These are phyloP conservation scores for Sialia sialis DNA, from an alignment of 2,113 vertebrate genomes.

Conservation along the genomic window DNA sequence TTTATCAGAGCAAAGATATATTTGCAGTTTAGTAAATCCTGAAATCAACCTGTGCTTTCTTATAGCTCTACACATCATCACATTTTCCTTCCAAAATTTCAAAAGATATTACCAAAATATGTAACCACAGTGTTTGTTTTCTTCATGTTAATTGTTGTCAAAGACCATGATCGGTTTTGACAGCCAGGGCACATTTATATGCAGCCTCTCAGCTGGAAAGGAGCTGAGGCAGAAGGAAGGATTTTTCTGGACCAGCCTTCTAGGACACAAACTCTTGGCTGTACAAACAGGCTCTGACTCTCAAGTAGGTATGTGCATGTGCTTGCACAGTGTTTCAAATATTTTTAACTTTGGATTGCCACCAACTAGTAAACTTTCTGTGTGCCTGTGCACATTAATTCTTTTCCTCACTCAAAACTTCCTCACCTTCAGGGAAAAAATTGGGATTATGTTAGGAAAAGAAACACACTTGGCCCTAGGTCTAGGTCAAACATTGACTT, in stretches of 20 bases:
- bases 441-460: background rate
- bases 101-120: background rate
- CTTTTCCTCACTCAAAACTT: background rate
- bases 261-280: background rate
- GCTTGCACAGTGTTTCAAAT: background rate
- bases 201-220: background rate
- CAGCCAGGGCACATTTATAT: background rate
- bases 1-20: background rate
- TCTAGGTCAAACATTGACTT: constrained; percentile 42
- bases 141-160: background rate
- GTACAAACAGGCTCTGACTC: background rate
- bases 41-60: background rate
- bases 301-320: background rate
- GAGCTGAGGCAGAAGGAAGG: background rate
- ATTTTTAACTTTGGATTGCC: constrained; percentile 5
- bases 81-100: background rate
- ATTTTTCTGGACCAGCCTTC: background rate
- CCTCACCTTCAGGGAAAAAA: background rate
- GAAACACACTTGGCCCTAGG: constrained; percentile 40
- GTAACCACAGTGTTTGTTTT: background rate
- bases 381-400: background rate
- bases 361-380: constrained; percentile 5
- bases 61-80: too few relatives aligned
- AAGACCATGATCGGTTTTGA: background rate
- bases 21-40: background rate